Base-by-base conservation (phyloP, 1,140 invertebrate species). In the Contarinia nasturtii region DNA sequence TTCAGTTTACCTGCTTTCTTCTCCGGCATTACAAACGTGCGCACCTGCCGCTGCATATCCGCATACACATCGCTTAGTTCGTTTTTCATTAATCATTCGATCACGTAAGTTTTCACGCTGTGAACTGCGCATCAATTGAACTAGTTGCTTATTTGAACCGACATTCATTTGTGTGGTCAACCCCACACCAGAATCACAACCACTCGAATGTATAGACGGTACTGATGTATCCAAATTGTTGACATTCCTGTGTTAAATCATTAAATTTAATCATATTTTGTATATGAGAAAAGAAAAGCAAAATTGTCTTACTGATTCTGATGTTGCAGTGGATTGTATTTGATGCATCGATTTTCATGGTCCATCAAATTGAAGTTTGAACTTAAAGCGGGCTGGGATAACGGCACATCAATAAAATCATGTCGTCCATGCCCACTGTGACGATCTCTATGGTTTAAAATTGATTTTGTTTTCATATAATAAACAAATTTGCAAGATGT, bases 181-280 rank as follows among this genome's bases (percentile, higher is more conserved):
- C 60, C 45, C 63, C 76, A 51, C 82, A 33, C 81, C 82, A 7
- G 80, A 84, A 65, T 85, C 81, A 58, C 82, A 76, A 15, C 80
- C 79, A 55, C 80, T 83, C 49, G 82, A 85, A 67, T 82, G 79
- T 50, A 84, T 67, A 47, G 80, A 83, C 50, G 79, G 77, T 60
- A 79, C 69, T 49, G 78, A 79, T 44, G 76, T 75, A 58, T 82
- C 79, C 44, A 72, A 50, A 49, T 42, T 48, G 15, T 17, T n/a
- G 10, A 17, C 21, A 18, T 19, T 20, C 40, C 40, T 20, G 11
- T 18, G 11, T 41, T 7, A 18, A 41, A 41, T 17, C 40, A 18
- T 18, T 17, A 44, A 8, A 3, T 3, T 5, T 27, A 27, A 27
- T 27, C 27, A 27, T 27, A 5, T 10, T 27, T 27, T 27, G n/a